Evolutionary conservation across 2,888 invertebrate genomes (phyloP), one percentile per base, ranked within the genome.

Genomic region (Andrena dorsata): DNA sequence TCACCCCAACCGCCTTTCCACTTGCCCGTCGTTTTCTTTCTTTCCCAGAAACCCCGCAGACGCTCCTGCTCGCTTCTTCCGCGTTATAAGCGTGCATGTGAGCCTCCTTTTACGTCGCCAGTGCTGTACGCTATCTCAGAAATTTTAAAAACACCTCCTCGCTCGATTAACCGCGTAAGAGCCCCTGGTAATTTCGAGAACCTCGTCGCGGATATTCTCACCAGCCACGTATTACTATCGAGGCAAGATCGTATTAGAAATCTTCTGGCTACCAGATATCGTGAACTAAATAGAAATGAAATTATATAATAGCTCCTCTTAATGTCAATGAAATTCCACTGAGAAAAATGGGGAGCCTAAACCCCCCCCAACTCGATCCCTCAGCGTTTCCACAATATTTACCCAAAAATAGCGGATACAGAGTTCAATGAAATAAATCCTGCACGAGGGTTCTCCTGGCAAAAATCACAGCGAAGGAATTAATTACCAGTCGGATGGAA

Each of bases 71-170:
- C 85, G 86, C 89, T 85, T 83, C 82, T 82, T 84, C 81, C 86
- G 84, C 84, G 82, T 89, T 90, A 86, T 87, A 86, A 86, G 77
- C 83, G 86, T 86, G 82, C 87, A 84, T 73, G 84, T 64, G 82
- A 70, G 61, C 84, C 76, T 73, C 76, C 70, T 76, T 82, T 85
- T 76, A 49, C 76, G 69, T 60, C 78, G 13, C 47, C 87, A 89
- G 84, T 83, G 81, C 77, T 80, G 86, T 85, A 85, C 51, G 13
- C 51, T 71, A 0, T 7, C 8, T 16, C n/a, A 6, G 53, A 66
- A 65, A 72, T 71, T 70, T 63, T 51, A 16, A 20, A 30, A 49
- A 77, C 20, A n/a, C 47, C 32, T 51, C 2, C 2, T 23, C 32
- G 16, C 10, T 58, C 35, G 30, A 1, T 41, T 41, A 41, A 2